phyloP scores from a whole-genome alignment of 2,888 invertebrate species.

The Steinernema hermaphroditum region DNA sequence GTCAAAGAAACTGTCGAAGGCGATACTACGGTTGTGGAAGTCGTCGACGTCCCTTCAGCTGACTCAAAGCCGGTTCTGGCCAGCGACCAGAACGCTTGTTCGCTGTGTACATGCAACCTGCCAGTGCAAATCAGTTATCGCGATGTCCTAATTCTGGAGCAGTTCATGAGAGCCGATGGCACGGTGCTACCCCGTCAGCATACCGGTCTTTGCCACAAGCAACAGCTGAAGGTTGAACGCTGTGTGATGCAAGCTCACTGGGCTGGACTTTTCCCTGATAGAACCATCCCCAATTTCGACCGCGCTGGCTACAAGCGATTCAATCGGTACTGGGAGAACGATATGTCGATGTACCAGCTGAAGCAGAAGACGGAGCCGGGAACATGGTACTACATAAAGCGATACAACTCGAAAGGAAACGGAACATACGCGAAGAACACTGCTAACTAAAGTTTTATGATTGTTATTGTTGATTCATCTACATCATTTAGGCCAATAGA shows the following conservation, averaged over 20 bases:
- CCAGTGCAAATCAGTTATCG: conserved; percentile 59
- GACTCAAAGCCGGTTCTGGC: conserved; percentile 15
- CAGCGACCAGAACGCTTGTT: conserved; percentile 43
- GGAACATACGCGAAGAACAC: background rate
- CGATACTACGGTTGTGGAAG: conserved; percentile 36
- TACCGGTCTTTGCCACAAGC: conserved; percentile 64
- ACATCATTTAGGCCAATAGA: conserved; percentile 33
- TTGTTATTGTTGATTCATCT: conserved; percentile 23
- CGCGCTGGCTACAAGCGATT: conserved; percentile 63
- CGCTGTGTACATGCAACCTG: conserved; percentile 58
- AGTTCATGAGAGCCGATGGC: conserved; percentile 67
- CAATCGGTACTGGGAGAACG: conserved; percentile 62
- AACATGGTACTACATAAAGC: conserved; percentile 63
- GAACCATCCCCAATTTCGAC: conserved; percentile 59
- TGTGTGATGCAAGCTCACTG: conserved; percentile 66
- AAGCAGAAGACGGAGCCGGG: conserved; percentile 55
- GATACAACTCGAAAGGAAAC: conserved; percentile 43
- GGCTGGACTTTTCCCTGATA: conserved; percentile 68
- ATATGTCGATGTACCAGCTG: conserved; percentile 61
- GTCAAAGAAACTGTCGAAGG: conserved; percentile 41
- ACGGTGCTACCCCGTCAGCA: conserved; percentile 65
- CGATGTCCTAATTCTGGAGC: conserved; percentile 67
- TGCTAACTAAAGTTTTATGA: background rate
- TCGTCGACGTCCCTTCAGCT: conserved; percentile 35
- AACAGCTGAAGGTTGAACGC: conserved; percentile 60